Evolutionary conservation across 2,113 vertebrate species (phyloP), one percentile per base, ranked within the genome.

Genomic region (Syngnathoides biaculeatus): DNA sequence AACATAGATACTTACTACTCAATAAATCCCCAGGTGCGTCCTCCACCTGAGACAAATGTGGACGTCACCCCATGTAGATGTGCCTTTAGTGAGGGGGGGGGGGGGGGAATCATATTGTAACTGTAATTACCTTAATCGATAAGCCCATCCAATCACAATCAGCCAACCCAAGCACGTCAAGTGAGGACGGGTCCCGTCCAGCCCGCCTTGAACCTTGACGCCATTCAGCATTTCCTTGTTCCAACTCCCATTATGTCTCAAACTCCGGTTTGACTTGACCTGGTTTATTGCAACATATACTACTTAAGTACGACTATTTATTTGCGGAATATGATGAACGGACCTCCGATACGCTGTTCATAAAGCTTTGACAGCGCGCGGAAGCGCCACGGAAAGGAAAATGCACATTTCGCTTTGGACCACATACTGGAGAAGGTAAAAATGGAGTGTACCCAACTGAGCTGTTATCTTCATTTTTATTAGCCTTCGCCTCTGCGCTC

Each of bases 401-500:
- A 19, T 0, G 26, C 74, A 61, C 47, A n/a, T 43, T 50, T n/a
- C 9, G 35, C 39, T 24, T 71, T 42, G 60, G 65, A 76, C 56
- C 38, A 50, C 59, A 75, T 53, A 71, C 61, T 64, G 24, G n/a
- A 72, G 59, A 69, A 68, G 65, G 65, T 79, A 66, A 58, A 77
- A 70, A 72, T 75, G 50, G 72, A 74, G 59, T 42, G 22, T 62
- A 62, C 60, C 60, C 40, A 22, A 43, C 60, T 43, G 40, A 27
- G 40, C 38, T 69, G 53, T 68, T 62, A 48, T 74, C 61, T 70
- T 80, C 71, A 56, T 71, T 87, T 87, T 84, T 75, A 79, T 82
- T 73, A 79, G 73, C 74, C 63, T 67, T 42, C 69, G 66, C 78
- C 50, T 26, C 65, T 75, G 73, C 64, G 73, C 67, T 26, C 52